Percentiles rank a stretch among this genome's conserved stretches.
These are phyloP conservation scores for Hydriomena furcata DNA, from an alignment of 2,888 invertebrate species.

Conservation along the genomic window DNA sequence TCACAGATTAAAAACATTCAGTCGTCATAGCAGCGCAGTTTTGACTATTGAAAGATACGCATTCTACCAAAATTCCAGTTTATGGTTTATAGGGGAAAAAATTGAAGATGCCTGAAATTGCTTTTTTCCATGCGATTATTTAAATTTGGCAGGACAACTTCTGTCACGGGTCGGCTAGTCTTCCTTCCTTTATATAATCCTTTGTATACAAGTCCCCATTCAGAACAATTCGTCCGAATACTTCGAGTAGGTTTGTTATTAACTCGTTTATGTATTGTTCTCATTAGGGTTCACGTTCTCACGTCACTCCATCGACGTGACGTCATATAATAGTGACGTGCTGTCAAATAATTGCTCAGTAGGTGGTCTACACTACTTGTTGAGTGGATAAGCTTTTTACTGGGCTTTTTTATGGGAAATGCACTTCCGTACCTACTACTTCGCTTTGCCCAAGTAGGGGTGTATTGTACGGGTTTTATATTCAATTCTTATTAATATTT, in stretches of 20 bases:
- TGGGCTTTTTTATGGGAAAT: conserved; percentile 13
- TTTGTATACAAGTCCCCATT: neutral
- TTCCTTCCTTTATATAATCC: no score
- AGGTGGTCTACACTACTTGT: conserved; percentile 56
- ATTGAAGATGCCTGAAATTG: no score
- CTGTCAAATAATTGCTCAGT: conserved; percentile 57
- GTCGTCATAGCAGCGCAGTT: no score
- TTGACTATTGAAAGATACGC: no score
- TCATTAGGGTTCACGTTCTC: conserved; percentile 41
- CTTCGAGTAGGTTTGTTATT: conserved; percentile 20
- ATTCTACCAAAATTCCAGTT: no score
- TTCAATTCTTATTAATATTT: no score
- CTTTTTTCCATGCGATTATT: no score
- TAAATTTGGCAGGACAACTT: no score
- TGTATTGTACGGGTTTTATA: neutral
- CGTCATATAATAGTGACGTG: conserved; percentile 24
- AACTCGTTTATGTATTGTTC: conserved; percentile 18
- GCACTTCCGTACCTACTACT: conserved; percentile 3
- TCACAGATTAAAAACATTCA: no score
- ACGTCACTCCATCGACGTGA: conserved; percentile 52
- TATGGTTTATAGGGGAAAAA: no score
- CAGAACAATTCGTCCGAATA: conserved; percentile 12
- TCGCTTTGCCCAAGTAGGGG: conserved; percentile 5
- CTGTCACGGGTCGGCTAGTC: no score
- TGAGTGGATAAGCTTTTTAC: conserved; percentile 35